Percentiles rank a stretch among this genome's conserved stretches.
phyloP scores from a whole-genome alignment of 2,113 vertebrate genomes.

The Prietella phreatophila region DNA sequence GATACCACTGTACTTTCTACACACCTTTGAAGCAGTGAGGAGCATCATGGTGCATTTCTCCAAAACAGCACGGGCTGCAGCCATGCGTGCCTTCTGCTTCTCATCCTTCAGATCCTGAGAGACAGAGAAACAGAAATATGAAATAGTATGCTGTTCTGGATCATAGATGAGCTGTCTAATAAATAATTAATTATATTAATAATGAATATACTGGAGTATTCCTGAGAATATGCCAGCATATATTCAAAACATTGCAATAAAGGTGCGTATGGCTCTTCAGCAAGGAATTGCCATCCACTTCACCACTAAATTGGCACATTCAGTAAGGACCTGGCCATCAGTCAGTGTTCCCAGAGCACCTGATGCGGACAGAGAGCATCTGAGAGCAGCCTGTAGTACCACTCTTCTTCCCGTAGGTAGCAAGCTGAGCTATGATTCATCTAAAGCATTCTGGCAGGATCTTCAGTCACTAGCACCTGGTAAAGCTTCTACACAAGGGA shows the following conservation, averaged over 20 bases:
- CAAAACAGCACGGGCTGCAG: constrained; percentile 90
- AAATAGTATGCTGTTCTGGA: constrained; percentile 46
- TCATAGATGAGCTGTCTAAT: not conserved
- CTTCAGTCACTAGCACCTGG: not conserved
- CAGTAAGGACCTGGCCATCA: not conserved
- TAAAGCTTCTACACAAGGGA: not conserved
- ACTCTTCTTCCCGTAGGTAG: constrained; percentile 2
- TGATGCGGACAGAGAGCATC: constrained; percentile 2
- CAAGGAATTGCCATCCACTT: not conserved
- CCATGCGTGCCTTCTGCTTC: constrained; percentile 97
- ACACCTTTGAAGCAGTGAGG: constrained; percentile 95
- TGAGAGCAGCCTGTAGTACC: not conserved
- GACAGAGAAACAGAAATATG: not conserved
- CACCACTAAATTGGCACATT: not conserved
- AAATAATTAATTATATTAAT: not conserved
- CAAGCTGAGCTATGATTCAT: constrained; percentile 18
- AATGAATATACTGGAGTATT: not conserved
- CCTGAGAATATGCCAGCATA: not conserved
- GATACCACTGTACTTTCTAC: not conserved
- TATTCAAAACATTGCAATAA: not conserved
- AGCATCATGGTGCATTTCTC: constrained; percentile 99
- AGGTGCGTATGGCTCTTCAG: not conserved
- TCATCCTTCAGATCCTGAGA: constrained; percentile 95
- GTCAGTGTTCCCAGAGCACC: not conserved
- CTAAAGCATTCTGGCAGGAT: constrained; percentile 8